Base-by-base conservation (phyloP, 2,113 vertebrate species). In the Ictidomys tridecemlineatus region DNA sequence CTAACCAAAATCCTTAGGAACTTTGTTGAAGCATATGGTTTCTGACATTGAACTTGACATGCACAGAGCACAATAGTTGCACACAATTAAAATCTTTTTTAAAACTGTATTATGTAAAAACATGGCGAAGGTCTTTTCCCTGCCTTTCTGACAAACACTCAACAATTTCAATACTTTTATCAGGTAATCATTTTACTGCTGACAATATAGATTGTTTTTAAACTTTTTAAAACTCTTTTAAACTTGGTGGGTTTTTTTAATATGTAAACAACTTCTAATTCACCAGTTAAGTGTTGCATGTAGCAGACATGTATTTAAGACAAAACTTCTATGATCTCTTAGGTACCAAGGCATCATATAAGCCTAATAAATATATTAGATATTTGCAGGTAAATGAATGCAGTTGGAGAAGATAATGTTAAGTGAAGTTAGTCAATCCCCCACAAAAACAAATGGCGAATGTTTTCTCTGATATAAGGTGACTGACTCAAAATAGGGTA, bases 1-100 rank as follows among this genome's bases (percentile, higher is more conserved):
- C 95, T 95, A 85, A 34, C 48, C 26, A 84, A 85, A n/a, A 80
- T 14, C n/a, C 51, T 94, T 28, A 96, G 83, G 82, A 93, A 69
- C 42, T 58, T 93, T 45, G 30, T 78, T 4, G 39, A 91, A 96
- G 85, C 42, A 79, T 58, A 39, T 56, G 51, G 34, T 32, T 69
- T 93, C 76, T 93, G 67, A 86, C 51, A 87, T 89, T 97, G 78
- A 86, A 85, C 24, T 61, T 77, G 42, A 61, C 26, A 74, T 11
- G n/a, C 28, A 67, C 13, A 65, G 51, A 82, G 16, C n/a, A 92
- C 28, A 85, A 42, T 37, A 56, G 90, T 53, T 95, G 61, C 53
- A 80, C 26, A 88, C 30, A 85, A 77, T 79, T 82, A 69, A 95
- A 92, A 89, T 61, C 12, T 18, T 82, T 91, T 91, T 86, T 67